Evolutionary conservation across 2,888 invertebrate species (phyloP).

Genomic region (Apomyelois bistriatella): DNA sequence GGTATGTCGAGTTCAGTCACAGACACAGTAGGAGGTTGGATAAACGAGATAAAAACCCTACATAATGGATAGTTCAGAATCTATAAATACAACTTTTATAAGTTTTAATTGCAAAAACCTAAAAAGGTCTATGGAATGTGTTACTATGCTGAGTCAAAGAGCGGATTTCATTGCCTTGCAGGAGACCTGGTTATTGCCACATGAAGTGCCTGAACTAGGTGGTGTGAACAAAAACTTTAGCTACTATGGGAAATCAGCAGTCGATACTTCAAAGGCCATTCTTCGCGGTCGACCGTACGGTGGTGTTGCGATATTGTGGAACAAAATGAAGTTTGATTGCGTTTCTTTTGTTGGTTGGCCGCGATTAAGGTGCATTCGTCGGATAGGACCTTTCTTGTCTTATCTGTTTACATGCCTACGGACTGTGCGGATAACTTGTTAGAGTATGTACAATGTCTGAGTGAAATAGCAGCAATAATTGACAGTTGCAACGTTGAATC

Average conservation of each 20-base stretch:
- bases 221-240: neutral
- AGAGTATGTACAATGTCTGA: neutral
- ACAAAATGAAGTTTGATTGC: slow-evolving; percentile 5
- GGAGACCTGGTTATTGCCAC: slow-evolving; percentile 4
- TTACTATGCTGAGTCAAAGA: neutral
- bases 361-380: neutral
- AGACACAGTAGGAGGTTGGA: too few relatives aligned
- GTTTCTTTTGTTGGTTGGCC: slow-evolving; percentile 1
- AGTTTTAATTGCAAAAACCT: slow-evolving; percentile 10
- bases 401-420: neutral
- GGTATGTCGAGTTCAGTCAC: too few relatives aligned
- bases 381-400: neutral
- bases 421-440: neutral
- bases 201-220: slow-evolving; percentile 2
- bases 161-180: slow-evolving; percentile 9
- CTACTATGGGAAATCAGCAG: slow-evolving; percentile 7
- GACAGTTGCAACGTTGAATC: neutral
- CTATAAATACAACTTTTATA: neutral
- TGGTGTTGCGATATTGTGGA: slow-evolving; percentile 16
- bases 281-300: slow-evolving; percentile 14
- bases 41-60: too few relatives aligned
- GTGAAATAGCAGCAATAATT: neutral
- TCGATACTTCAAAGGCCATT: neutral
- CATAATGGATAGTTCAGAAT: too few relatives aligned
- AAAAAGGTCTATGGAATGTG: neutral